Base-by-base conservation (phyloP, 2,113 vertebrate species). In the Callocephalon fimbriatum region DNA sequence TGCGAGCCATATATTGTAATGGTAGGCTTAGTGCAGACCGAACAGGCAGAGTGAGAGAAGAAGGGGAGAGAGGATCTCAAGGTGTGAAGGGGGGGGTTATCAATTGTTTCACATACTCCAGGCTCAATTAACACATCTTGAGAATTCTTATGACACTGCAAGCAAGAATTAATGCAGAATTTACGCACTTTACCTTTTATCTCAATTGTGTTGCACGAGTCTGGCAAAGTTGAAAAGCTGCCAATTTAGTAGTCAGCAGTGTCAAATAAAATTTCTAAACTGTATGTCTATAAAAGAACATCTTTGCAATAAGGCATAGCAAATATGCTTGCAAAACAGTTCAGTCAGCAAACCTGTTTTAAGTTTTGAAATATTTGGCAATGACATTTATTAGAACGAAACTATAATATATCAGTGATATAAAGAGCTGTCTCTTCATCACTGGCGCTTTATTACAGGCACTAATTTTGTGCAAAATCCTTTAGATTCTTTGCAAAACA, bases 301-400 rank as follows among this genome's bases (percentile, higher is more conserved):
- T 98, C 96, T 98, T 98, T 97, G 97, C 96, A 97, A 97, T 97
- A 97, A 98, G 98, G 97, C 95, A 96, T 77, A 96, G 96, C 96
- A 98, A 98, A 98, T 98, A 98, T 96, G 97, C 96, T 98, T 97
- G 96, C 96, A 97, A 98, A 98, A 97, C 91, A 98, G 95, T 98
- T 93, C 96, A 98, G 97, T 98, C 98, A 98, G 98, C 98, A 98
- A 98, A 97, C 97, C 94, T 97, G 93, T 53, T 98, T 97, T 88
- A 98, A 95, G 96, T 98, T 98, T 98, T 98, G 97, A 98, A 98
- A 98, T 98, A 98, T 98, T 96, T 98, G 88, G 97, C 97, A 97
- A 98, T 97, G 98, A 98, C 98, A 98, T 98, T 98, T 98, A 98
- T 98, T 98, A 98, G 98, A 98, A 98, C 48, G 75, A 98, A 98